These are phyloP conservation scores for Chloromyia formosa DNA, from an alignment of 2,888 invertebrate species.

Conservation along the genomic window DNA sequence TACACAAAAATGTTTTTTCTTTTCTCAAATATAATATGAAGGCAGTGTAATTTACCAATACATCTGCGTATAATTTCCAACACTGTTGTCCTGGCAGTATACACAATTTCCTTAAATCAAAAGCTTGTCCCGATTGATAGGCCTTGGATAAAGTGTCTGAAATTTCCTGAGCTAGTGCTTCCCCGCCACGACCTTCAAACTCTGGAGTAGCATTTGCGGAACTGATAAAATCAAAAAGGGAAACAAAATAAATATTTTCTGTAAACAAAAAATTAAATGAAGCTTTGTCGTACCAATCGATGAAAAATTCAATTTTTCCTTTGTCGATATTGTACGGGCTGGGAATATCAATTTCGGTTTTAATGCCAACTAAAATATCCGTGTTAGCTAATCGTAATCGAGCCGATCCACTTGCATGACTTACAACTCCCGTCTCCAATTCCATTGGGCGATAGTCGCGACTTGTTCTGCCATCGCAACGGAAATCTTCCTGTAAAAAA, in stretches of 20 bases:
- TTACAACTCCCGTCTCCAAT: slow-evolving; percentile 83
- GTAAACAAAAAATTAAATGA: slow-evolving; percentile 5
- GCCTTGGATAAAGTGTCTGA: slow-evolving; percentile 80
- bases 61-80: slow-evolving; percentile 94
- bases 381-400: slow-evolving; percentile 88
- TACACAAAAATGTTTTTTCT: background rate
- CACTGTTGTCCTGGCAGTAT: slow-evolving; percentile 87
- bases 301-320: slow-evolving; percentile 94
- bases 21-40: slow-evolving; percentile 22
- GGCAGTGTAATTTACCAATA: slow-evolving; percentile 71
- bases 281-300: slow-evolving; percentile 91
- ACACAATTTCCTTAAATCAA: slow-evolving; percentile 81
- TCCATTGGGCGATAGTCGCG: slow-evolving; percentile 87
- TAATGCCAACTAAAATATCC: slow-evolving; percentile 91
- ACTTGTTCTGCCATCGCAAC: slow-evolving; percentile 83
- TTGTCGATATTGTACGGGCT: slow-evolving; percentile 75
- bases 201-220: slow-evolving; percentile 97
- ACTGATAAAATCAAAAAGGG: slow-evolving; percentile 65
- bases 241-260: background rate
- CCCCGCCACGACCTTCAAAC: slow-evolving; percentile 97
- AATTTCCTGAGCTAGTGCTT: slow-evolving; percentile 85
- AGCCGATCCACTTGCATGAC: slow-evolving; percentile 88
- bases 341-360: slow-evolving; percentile 87
- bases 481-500: slow-evolving; percentile 77
- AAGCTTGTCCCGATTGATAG: slow-evolving; percentile 79